A percentile compares a stretch with the other conserved stretches of the same genome.
Conservation (phyloP, 2,113 vertebrate species). For the Sprattus sprattus region DNA sequence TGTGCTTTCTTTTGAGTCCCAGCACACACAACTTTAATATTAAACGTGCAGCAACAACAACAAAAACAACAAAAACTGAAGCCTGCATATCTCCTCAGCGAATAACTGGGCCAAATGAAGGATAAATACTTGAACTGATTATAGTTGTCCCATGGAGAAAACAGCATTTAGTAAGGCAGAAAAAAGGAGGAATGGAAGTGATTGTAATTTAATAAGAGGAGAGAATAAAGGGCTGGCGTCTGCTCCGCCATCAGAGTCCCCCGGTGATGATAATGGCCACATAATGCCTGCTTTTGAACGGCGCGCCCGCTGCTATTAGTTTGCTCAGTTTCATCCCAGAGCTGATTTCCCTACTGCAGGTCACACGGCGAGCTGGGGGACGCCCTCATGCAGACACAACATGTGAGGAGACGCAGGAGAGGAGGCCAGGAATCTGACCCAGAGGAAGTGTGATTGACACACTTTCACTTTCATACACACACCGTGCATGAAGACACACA, state of each 20-base stretch:
- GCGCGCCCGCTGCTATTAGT: background rate
- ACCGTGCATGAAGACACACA: background rate
- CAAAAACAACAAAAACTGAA: background rate
- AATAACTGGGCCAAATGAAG: background rate
- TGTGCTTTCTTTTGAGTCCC: background rate
- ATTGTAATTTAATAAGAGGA: constrained; percentile 17
- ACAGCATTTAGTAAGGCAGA: background rate
- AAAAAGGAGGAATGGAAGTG: constrained; percentile 14
- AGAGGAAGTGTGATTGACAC: background rate
- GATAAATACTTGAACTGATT: constrained; percentile 18
- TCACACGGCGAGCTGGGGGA: background rate
- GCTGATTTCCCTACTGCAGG: background rate
- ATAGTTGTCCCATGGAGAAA: background rate
- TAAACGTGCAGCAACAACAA: background rate
- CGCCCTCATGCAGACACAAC: background rate
- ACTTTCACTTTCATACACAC: background rate
- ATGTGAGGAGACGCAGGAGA: background rate
- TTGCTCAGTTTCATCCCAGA: background rate
- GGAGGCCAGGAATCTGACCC: background rate
- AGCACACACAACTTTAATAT: background rate
- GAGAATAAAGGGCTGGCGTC: background rate
- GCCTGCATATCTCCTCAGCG: background rate
- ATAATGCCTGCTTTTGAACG: background rate
- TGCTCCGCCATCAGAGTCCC: background rate
- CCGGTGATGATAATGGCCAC: constrained; percentile 2